These are phyloP conservation scores for Dromiciops gliroides DNA, from an alignment of 2,113 vertebrate genomes.

Conservation along the genomic window DNA sequence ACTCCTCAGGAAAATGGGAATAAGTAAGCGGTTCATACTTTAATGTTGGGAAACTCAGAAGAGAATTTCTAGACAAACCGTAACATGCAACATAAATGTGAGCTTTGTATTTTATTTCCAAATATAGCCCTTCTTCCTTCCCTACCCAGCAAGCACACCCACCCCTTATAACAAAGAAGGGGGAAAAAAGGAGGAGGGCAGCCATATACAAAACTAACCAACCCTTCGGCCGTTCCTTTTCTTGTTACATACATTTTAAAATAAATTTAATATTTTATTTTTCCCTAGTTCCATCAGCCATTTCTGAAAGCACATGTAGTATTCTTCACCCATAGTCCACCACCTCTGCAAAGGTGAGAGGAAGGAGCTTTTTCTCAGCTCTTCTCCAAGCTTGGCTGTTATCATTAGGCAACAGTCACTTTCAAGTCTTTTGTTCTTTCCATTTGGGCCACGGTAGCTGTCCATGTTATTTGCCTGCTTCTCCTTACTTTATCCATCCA, in stretches of 20 bases:
- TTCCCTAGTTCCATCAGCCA: not conserved
- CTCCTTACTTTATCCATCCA: not conserved
- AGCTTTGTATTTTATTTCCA: not conserved
- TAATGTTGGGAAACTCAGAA: not conserved
- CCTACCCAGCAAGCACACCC: not conserved
- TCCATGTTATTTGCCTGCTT: not conserved
- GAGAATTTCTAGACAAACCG: not conserved
- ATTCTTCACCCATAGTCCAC: not conserved
- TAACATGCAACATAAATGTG: not conserved
- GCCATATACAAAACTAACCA: not conserved
- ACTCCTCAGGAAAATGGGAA: not conserved
- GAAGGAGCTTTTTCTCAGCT: not conserved
- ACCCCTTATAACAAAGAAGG: not conserved
- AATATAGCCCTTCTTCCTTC: not conserved
- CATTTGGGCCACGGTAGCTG: not conserved
- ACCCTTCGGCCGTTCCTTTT: no score
- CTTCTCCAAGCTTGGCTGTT: not conserved
- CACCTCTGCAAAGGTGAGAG: not conserved
- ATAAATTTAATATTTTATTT: not conserved
- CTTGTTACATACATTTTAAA: no score
- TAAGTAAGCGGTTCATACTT: not conserved
- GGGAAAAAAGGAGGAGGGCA: not conserved
- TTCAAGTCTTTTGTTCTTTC: not conserved
- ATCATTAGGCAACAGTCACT: rapidly evolving
- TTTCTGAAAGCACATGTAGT: not conserved